Evolutionary conservation across 2,888 invertebrate genomes (phyloP).

Genomic region (Chouioia cunea): DNA sequence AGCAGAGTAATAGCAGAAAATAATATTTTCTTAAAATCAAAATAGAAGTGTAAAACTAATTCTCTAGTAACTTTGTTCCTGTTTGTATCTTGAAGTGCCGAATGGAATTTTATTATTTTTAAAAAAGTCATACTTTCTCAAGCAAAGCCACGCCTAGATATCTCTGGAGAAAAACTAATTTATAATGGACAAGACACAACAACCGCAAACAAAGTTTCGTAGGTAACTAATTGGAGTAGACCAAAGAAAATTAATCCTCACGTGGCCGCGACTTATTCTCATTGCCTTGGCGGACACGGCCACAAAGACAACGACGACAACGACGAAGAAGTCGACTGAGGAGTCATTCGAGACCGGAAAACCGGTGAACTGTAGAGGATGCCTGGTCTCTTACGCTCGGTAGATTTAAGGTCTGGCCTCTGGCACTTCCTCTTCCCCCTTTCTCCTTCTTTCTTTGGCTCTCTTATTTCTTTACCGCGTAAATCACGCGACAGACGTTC

Average conservation of each 20-base stretch:
- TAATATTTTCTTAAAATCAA: too few relatives aligned
- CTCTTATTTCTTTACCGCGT: constrained; percentile 56
- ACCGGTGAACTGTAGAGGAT: constrained; percentile 34
- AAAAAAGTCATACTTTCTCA: not conserved
- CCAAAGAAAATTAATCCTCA: constrained; percentile 29
- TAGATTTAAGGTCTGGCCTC: constrained; percentile 53
- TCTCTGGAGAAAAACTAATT: not conserved
- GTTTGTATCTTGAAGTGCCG: not conserved
- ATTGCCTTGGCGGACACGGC: not conserved
- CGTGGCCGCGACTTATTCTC: not conserved
- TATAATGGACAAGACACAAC: constrained; percentile 18
- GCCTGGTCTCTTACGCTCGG: constrained; percentile 44
- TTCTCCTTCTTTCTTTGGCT: constrained; percentile 27
- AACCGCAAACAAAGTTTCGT: constrained; percentile 10
- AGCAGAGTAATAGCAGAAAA: too few relatives aligned
- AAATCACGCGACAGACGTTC: constrained; percentile 60
- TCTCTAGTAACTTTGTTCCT: constrained; percentile 4
- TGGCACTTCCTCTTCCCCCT: constrained; percentile 47
- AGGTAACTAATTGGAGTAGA: constrained; percentile 30
- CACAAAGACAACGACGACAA: not conserved
- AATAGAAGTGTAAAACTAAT: not conserved
- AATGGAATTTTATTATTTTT: not conserved
- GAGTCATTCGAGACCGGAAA: constrained; percentile 41
- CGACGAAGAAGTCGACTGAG: not conserved
- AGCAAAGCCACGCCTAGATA: not conserved